These are phyloP conservation scores for Cranoglanis bouderius DNA, from an alignment of 2,113 vertebrate species.

Conservation along the genomic window DNA sequence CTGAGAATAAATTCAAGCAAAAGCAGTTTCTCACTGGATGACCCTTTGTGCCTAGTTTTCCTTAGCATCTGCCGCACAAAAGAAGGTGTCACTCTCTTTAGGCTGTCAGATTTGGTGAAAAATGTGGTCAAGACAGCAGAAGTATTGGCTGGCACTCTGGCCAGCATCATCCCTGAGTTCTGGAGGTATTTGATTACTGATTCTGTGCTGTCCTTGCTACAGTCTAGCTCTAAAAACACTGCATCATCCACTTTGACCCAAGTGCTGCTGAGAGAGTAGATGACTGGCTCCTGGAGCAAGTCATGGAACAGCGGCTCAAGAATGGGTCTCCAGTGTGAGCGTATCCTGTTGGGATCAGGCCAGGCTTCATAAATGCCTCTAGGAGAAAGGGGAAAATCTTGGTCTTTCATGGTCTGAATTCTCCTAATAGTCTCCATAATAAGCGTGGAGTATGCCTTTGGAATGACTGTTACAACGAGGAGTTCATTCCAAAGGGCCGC, in stretches of 20 bases:
- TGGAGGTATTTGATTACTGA: constrained; percentile 91
- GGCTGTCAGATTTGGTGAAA: constrained; percentile 61
- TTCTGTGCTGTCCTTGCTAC: constrained; percentile 73
- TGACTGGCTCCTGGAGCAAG: constrained; percentile 82
- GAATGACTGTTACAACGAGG: constrained; percentile 85
- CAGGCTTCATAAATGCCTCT: constrained; percentile 84
- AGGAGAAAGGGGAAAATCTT: constrained; percentile 80
- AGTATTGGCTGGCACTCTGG: constrained; percentile 81
- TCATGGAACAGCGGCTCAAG: constrained; percentile 86
- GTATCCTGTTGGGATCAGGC: constrained; percentile 82
- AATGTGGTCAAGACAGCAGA: constrained; percentile 76
- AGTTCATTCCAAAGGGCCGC: constrained; percentile 96
- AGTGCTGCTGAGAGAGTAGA: constrained; percentile 79
- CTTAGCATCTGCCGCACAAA: constrained; percentile 85
- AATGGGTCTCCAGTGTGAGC: constrained; percentile 86
- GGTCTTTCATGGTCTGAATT: constrained; percentile 80
- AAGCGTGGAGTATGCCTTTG: constrained; percentile 87
- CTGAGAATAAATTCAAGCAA: constrained; percentile 89
- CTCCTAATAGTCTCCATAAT: constrained; percentile 84
- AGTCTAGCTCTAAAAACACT: constrained; percentile 87
- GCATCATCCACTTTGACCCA: constrained; percentile 86
- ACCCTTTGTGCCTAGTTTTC: constrained; percentile 78
- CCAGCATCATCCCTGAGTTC: constrained; percentile 88
- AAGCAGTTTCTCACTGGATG: constrained; percentile 80
- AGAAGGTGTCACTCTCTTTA: constrained; percentile 84